Evolutionary conservation across 2,888 invertebrate species (phyloP).

Genomic region (Strigamia transsilvanica): DNA sequence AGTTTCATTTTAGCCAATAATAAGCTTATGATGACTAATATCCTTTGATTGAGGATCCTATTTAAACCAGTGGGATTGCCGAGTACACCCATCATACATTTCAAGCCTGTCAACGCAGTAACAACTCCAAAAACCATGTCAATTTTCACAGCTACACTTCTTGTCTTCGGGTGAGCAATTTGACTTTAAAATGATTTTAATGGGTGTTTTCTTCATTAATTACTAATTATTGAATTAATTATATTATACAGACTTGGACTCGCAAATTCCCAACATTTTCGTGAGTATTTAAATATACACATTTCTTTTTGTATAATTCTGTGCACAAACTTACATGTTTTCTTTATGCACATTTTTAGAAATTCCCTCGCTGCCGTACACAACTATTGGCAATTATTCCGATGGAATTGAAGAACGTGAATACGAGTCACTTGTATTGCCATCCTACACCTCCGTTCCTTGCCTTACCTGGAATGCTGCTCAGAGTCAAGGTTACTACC

Average conservation of each 20-base stretch:
- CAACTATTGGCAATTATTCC: neutral
- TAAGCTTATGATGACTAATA: slow-evolving; percentile 11
- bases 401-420: slow-evolving; percentile 48
- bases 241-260: neutral
- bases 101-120: neutral
- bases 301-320: neutral
- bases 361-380: neutral
- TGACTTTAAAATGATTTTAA: neutral
- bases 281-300: neutral
- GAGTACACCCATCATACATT: neutral
- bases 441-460: neutral
- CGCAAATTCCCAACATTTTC: neutral
- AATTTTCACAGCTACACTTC: neutral
- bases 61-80: neutral
- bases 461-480: neutral
- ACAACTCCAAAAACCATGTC: neutral
- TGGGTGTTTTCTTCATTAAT: neutral
- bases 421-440: neutral
- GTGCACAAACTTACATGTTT: neutral
- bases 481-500: slow-evolving; percentile 41
- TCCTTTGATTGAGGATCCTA: neutral
- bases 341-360: neutral
- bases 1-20: slow-evolving; percentile 16
- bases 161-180: neutral
- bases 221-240: neutral